Percentiles rank a stretch among this genome's conserved stretches.
Evolutionary conservation across 2,797 vertebrate genomes (phyloP).

Genomic region (Leptoclinus maculatus): DNA sequence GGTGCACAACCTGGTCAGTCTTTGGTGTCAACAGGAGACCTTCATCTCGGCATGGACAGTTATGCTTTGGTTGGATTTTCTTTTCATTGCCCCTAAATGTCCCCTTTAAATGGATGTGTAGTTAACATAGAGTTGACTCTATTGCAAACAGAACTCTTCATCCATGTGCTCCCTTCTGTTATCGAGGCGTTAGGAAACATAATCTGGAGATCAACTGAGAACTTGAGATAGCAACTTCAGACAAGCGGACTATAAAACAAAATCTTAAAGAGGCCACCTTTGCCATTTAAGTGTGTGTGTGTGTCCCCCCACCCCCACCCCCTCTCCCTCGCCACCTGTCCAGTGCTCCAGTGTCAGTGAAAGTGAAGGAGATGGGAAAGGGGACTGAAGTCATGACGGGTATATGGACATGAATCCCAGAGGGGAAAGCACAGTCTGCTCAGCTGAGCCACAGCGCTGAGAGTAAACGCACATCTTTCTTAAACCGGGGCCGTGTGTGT

Average conservation of each 20-base stretch:
- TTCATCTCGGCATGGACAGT: background rate
- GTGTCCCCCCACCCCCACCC: background rate
- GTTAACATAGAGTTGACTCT: too few species aligned
- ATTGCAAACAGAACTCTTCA: background rate
- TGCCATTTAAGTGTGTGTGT: conserved; percentile 29
- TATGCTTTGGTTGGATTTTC: background rate
- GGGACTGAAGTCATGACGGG: conserved; percentile 61
- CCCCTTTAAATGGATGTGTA: background rate
- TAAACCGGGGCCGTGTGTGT: conserved; percentile 37
- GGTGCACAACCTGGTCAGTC: background rate
- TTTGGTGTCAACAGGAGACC: background rate
- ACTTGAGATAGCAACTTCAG: conserved; percentile 21
- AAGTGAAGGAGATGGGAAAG: conserved; percentile 64
- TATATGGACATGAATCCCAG: conserved; percentile 57
- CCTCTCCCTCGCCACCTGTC: conserved; percentile 70
- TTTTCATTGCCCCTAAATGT: too few species aligned
- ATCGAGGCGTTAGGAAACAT: background rate
- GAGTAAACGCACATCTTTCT: conserved; percentile 61
- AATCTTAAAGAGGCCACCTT: conserved; percentile 20
- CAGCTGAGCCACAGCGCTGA: conserved; percentile 60
- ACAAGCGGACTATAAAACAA: conserved; percentile 36
- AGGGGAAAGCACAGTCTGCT: conserved; percentile 59
- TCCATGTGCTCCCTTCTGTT: background rate
- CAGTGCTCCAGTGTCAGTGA: conserved; percentile 71
- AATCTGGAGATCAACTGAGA: conserved; percentile 9